Conservation (phyloP, 2,888 invertebrate genomes). For the Nemoura dubitans region DNA sequence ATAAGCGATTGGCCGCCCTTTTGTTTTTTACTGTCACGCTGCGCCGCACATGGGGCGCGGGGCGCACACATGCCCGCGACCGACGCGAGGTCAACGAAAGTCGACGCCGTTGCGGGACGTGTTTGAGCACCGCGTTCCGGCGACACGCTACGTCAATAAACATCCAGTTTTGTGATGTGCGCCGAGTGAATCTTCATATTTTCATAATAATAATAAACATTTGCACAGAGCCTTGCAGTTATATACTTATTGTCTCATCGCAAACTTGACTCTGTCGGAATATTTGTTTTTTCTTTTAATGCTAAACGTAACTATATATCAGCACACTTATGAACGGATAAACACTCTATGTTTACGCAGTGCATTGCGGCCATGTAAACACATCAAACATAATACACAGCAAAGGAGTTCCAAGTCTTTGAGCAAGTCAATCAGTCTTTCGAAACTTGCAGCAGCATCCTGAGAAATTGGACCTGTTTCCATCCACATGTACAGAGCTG, state of each 20-base stretch:
- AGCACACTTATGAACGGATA: neutral
- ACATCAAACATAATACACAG: slow-evolving; percentile 22
- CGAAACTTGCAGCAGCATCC: neutral
- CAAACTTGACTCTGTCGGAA: neutral
- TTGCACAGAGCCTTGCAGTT: neutral
- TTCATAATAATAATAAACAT: neutral
- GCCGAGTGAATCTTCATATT: neutral
- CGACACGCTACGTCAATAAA: neutral
- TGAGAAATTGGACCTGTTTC: neutral
- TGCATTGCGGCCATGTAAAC: slow-evolving; percentile 19
- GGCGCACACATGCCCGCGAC: slow-evolving; percentile 19
- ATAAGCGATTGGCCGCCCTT: neutral
- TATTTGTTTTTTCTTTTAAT: neutral
- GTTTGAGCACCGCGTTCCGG: neutral
- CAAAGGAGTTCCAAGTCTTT: slow-evolving; percentile 18
- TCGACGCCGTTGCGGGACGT: neutral
- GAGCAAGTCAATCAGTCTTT: slow-evolving; percentile 15
- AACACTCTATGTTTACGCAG: slow-evolving; percentile 19
- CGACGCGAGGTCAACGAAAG: neutral
- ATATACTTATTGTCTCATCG: neutral
- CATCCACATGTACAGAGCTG: neutral
- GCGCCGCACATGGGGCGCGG: neutral
- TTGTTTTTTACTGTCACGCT: neutral
- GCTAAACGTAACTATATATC: slow-evolving; percentile 1
- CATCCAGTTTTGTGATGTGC: neutral